Percentiles rank a stretch among this genome's conserved stretches.
phyloP scores from a whole-genome alignment of 2,113 vertebrate species.

The Puffinus mauretanicus region DNA sequence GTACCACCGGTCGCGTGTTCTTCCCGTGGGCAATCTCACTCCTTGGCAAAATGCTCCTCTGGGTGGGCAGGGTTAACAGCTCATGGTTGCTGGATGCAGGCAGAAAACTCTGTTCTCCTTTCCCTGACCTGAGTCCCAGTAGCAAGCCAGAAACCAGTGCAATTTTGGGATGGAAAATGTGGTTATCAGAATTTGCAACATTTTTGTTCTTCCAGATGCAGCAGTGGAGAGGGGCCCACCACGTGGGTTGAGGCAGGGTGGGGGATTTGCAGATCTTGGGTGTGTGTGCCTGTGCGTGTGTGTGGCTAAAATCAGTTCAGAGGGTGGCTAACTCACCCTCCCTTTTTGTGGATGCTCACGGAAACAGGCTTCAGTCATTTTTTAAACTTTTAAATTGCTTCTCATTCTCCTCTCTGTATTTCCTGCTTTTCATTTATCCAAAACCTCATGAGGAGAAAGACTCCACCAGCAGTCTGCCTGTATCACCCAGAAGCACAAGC shows the following conservation, averaged over 20 bases:
- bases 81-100: not conserved
- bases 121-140: not conserved
- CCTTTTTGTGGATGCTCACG: not conserved
- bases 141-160: not conserved
- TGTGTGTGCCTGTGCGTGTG: not conserved
- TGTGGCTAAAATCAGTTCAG: not conserved
- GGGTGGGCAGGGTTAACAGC: not conserved
- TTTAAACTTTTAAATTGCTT: not conserved
- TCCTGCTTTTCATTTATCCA: not conserved
- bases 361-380: not conserved
- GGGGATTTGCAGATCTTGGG: not conserved
- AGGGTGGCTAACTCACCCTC: not conserved
- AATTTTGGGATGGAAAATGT: not conserved
- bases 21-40: not conserved
- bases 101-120: not conserved
- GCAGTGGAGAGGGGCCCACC: not conserved
- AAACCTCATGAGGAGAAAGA: not conserved
- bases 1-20: fast-evolving
- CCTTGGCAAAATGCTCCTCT: not conserved
- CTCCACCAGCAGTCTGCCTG: not conserved
- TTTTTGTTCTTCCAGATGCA: not conserved
- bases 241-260: not conserved
- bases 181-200: fast-evolving
- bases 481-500: not conserved
- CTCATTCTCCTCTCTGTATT: not conserved